phyloP scores from a whole-genome alignment of 2,797 vertebrate genomes.

The Ambastaia sidthimunki region DNA sequence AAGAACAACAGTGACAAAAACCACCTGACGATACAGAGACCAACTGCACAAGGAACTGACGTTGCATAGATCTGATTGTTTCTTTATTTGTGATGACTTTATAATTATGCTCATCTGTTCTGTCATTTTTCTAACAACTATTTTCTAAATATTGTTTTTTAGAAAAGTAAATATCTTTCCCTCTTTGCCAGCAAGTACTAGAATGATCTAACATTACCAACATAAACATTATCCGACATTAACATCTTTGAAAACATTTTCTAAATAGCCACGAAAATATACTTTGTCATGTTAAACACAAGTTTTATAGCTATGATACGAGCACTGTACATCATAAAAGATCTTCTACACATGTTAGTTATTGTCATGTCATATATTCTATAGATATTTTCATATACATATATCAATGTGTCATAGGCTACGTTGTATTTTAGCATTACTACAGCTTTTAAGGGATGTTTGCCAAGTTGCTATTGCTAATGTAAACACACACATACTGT shows the following conservation, averaged over 20 bases:
- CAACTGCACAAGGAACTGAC: not conserved
- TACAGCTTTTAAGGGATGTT: not conserved
- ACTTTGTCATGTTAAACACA: slow-evolving; percentile 25
- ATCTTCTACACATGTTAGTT: slow-evolving; percentile 37
- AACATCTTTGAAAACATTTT: not conserved
- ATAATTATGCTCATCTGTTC: not conserved
- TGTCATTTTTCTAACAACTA: slow-evolving; percentile 5
- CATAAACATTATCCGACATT: not conserved
- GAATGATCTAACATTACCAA: not conserved
- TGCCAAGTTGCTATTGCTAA: not conserved
- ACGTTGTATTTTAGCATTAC: not conserved
- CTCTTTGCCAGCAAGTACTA: not conserved
- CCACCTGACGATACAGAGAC: not conserved
- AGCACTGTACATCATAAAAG: not conserved
- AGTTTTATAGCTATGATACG: not conserved
- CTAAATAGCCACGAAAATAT: slow-evolving; percentile 49
- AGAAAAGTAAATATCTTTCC: not conserved
- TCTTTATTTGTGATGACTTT: slow-evolving; percentile 20
- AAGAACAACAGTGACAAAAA: not conserved
- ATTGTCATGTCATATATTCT: slow-evolving; percentile 7
- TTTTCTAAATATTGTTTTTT: slow-evolving; percentile 1
- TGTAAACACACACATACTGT: slow-evolving; percentile 9
- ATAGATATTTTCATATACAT: slow-evolving; percentile 30
- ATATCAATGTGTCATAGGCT: not conserved
- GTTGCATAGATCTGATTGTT: slow-evolving; percentile 45